Evolutionary conservation across 1,140 invertebrate species (phyloP).

Genomic region (Metopolophium dirhodum): DNA sequence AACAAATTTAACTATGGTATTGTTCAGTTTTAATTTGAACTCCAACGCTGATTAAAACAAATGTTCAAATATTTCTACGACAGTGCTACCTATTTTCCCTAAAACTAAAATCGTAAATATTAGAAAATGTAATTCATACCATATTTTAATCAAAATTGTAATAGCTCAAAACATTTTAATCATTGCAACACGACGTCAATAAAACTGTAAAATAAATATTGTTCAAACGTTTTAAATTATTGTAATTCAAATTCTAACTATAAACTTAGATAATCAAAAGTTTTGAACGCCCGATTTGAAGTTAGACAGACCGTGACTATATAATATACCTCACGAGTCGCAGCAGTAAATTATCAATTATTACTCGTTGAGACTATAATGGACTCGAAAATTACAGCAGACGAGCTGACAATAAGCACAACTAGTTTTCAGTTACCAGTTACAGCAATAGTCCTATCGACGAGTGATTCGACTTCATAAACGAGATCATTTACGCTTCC

Average conservation of each 20-base stretch:
- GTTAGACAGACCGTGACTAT: neutral
- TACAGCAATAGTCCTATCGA: neutral
- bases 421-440: slow-evolving; percentile 19
- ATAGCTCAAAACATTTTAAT: neutral
- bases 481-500: slow-evolving; percentile 24
- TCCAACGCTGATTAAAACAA: too few species aligned
- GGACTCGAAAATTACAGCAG: neutral
- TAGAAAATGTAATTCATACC: neutral
- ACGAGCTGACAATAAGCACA: neutral
- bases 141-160: neutral
- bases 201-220: neutral
- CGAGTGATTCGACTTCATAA: neutral
- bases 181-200: neutral
- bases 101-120: neutral
- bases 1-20: neutral
- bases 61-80: too few species aligned
- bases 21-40: neutral
- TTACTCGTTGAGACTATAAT: neutral
- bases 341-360: neutral
- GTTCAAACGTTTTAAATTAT: neutral
- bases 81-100: neutral
- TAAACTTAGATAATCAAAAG: neutral
- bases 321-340: neutral
- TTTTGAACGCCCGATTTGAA: neutral
- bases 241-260: neutral